Conservation (phyloP, 2,888 invertebrate species). For the Torymus auratus region DNA sequence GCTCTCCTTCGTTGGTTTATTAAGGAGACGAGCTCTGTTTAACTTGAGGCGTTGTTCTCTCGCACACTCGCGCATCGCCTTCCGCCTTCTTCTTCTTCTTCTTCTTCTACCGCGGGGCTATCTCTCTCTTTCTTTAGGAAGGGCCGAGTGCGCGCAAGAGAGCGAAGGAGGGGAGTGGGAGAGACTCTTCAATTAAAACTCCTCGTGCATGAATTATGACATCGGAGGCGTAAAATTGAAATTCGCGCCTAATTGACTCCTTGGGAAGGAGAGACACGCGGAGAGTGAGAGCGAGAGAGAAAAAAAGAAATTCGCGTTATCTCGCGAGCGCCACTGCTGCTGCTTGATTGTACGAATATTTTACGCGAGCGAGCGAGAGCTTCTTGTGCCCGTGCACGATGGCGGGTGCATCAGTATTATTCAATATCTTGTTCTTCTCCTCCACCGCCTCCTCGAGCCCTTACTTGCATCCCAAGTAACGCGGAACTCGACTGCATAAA, state of each 20-base stretch:
- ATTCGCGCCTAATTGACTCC: slow-evolving; percentile 61
- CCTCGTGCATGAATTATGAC: slow-evolving; percentile 60
- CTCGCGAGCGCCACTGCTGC: slow-evolving; percentile 9
- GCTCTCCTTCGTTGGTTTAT: slow-evolving; percentile 53
- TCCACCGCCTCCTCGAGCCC: not conserved
- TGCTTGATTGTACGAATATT: slow-evolving; percentile 58
- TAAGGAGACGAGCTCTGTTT: slow-evolving; percentile 56
- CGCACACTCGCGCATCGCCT: slow-evolving; percentile 3
- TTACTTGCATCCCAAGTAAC: slow-evolving; percentile 52
- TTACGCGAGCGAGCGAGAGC: slow-evolving; percentile 28
- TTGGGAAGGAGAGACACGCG: slow-evolving; percentile 34
- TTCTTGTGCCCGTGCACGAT: slow-evolving; percentile 4
- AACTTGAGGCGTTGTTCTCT: slow-evolving; percentile 57
- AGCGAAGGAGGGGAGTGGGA: slow-evolving; percentile 21
- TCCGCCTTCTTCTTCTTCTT: slow-evolving; percentile 5
- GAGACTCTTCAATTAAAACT: slow-evolving; percentile 60
- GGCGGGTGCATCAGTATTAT: slow-evolving; percentile 52
- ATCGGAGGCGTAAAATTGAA: slow-evolving; percentile 60
- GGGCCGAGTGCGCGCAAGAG: not conserved
- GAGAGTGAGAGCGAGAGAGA: slow-evolving; percentile 15
- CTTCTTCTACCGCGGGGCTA: slow-evolving; percentile 4
- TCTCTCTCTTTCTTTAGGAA: slow-evolving; percentile 30
- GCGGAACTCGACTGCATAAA: slow-evolving; percentile 49
- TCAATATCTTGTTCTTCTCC: slow-evolving; percentile 52
- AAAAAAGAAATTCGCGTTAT: slow-evolving; percentile 40